Percentiles rank a stretch among this genome's conserved stretches.
Evolutionary conservation across 2,113 vertebrate genomes (phyloP).

Genomic region (Panthera leo): DNA sequence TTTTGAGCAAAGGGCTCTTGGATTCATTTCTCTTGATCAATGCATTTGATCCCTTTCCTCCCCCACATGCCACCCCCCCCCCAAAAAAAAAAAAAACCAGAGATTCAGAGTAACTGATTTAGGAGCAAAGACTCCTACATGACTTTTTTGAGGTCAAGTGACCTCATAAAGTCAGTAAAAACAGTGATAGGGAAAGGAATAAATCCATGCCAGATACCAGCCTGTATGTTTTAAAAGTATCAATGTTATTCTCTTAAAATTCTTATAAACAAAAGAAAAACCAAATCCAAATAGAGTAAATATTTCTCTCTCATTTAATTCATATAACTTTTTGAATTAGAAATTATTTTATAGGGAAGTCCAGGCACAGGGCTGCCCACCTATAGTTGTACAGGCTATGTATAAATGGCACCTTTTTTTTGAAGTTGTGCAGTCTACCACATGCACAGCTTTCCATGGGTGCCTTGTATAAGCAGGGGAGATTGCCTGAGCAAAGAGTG

Average conservation of each 20-base stretch:
- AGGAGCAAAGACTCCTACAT: background rate
- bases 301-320: background rate
- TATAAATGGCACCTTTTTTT: background rate
- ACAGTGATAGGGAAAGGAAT: background rate
- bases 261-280: background rate
- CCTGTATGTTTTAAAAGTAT: background rate
- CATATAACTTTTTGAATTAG: background rate
- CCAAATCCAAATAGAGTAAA: background rate
- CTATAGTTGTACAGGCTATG: background rate
- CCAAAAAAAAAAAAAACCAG: background rate
- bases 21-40: background rate
- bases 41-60: background rate
- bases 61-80: too few relatives aligned
- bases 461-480: background rate
- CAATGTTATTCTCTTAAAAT: background rate
- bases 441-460: background rate
- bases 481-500: background rate
- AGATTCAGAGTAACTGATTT: background rate
- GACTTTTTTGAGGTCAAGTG: background rate
- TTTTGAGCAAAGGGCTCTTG: slow-evolving; percentile 4
- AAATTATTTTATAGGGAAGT: background rate
- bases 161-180: slow-evolving; percentile 14
- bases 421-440: background rate
- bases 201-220: background rate
- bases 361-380: background rate